Evolutionary conservation across 2,113 vertebrate species (phyloP).

Genomic region (Sardina pilchardus): DNA sequence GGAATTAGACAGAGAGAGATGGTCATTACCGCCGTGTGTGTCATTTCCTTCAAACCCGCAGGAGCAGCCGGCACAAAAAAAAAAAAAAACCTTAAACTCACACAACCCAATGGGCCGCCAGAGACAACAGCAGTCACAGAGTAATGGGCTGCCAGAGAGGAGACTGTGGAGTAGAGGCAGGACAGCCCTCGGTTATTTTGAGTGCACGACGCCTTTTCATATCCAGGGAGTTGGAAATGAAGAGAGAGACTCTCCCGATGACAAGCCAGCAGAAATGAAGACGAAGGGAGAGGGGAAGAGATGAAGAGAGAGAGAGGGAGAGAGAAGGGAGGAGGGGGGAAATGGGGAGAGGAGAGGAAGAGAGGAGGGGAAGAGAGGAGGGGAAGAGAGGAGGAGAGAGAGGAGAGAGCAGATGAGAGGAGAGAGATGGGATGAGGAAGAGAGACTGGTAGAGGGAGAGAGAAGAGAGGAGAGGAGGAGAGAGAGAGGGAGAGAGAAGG

Average conservation of each 20-base stretch:
- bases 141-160: background rate
- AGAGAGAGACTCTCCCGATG: background rate
- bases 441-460: no score
- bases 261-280: background rate
- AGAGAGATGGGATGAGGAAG: background rate
- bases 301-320: background rate
- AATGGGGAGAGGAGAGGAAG: no score
- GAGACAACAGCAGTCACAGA: background rate
- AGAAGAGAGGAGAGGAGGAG: background rate
- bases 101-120: background rate
- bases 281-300: background rate
- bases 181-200: background rate
- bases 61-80: background rate
- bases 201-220: background rate
- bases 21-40: background rate
- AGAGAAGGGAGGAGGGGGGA: background rate
- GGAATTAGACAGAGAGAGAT: background rate
- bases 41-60: background rate
- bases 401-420: no score
- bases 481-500: background rate
- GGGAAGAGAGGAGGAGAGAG: background rate
- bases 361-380: no score
- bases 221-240: background rate
- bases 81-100: background rate
- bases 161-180: background rate